These are phyloP conservation scores for Axea sp. DNA, from an alignment of 2,888 invertebrate genomes.

Conservation along the genomic window DNA sequence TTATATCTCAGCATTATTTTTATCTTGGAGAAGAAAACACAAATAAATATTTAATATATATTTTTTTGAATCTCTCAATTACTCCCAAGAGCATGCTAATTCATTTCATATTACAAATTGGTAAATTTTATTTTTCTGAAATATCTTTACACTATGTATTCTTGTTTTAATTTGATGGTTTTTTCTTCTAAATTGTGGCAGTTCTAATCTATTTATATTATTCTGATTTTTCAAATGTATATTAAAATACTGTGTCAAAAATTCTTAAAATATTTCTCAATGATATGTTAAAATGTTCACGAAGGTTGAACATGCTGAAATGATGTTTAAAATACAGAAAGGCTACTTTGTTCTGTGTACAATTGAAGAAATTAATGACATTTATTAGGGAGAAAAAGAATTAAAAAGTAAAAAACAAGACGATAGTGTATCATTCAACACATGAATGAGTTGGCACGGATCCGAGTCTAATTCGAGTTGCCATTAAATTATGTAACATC, in stretches of 20 bases:
- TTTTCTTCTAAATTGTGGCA: no score
- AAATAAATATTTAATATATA: neutral
- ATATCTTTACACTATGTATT: no score
- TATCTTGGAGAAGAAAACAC: neutral
- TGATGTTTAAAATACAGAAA: conserved; percentile 29
- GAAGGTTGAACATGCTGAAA: conserved; percentile 9
- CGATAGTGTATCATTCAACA: conserved; percentile 45
- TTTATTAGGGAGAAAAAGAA: conserved; percentile 48
- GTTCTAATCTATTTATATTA: no score
- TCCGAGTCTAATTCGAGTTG: conserved; percentile 63
- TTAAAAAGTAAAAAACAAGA: conserved; percentile 48
- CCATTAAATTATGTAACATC: conserved; percentile 63
- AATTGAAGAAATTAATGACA: conserved; percentile 49
- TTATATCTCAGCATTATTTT: neutral
- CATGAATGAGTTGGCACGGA: conserved; percentile 58
- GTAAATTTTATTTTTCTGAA: no score
- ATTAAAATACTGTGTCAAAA: no score
- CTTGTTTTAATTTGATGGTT: no score
- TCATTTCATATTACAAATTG: no score
- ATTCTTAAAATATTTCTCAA: no score
- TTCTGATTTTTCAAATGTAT: no score
- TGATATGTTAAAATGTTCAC: no score
- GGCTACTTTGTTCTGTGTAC: neutral
- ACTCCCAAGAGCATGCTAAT: no score
- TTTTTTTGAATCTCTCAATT: no score